Conservation (phyloP, 1,140 invertebrate genomes). For the Cyphomyrmex costatus region DNA sequence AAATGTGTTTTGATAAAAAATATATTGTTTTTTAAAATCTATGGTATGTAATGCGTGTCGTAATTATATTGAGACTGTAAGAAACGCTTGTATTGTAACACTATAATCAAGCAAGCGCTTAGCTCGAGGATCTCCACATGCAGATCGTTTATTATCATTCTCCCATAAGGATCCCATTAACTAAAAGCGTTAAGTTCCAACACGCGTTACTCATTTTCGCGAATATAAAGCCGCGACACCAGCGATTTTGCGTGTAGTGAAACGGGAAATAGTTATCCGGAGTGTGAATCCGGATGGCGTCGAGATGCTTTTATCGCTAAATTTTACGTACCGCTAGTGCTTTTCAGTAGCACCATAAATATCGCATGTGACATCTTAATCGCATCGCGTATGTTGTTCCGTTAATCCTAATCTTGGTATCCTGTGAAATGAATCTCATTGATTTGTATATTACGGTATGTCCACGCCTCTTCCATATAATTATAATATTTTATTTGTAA, state of each 20-base stretch:
- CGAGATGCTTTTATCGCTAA: constrained; percentile 58
- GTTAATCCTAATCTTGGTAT: constrained; percentile 41
- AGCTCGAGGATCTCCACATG: neutral
- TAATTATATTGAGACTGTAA: neutral
- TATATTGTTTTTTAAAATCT: neutral
- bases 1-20: neutral
- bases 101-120: constrained; percentile 16
- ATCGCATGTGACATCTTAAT: constrained; percentile 56
- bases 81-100: constrained; percentile 3
- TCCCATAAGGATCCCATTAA: constrained; percentile 23
- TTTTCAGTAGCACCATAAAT: constrained; percentile 55
- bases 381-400: constrained; percentile 12
- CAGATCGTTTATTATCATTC: constrained; percentile 9
- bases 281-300: constrained; percentile 28
- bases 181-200: constrained; percentile 13
- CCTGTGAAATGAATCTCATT: constrained; percentile 9
- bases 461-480: neutral
- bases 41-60: too few relatives aligned
- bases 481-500: neutral
- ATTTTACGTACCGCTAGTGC: constrained; percentile 54
- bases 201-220: constrained; percentile 36
- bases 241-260: constrained; percentile 18
- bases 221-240: neutral
- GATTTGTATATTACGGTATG: neutral
- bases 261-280: constrained; percentile 45